Percentiles rank a stretch among this genome's conserved stretches.
Evolutionary conservation across 2,113 vertebrate genomes (phyloP).

Genomic region (Anoura caudifer): DNA sequence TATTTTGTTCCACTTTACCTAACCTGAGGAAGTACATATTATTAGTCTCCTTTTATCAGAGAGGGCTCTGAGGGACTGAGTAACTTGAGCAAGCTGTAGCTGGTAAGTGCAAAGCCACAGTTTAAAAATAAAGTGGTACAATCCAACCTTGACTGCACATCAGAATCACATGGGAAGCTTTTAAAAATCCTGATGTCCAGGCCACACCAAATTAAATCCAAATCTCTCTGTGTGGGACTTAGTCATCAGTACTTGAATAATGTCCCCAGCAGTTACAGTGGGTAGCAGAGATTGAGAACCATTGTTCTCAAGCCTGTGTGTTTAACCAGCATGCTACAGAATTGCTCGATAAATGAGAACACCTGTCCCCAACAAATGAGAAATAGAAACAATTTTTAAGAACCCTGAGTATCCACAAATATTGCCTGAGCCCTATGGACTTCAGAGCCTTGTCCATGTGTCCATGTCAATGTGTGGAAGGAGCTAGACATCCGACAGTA

Average conservation of each 20-base stretch:
- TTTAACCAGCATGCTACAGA: neutral
- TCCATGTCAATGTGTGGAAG: neutral
- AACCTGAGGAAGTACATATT: neutral
- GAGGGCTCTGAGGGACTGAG: neutral
- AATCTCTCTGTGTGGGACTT: neutral
- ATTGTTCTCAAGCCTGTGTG: neutral
- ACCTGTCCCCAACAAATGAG: neutral
- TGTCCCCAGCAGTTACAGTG: neutral
- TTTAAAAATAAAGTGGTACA: neutral
- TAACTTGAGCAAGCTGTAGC: neutral
- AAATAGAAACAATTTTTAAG: neutral
- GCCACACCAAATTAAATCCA: neutral
- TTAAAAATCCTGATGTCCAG: neutral
- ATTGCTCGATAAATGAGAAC: neutral
- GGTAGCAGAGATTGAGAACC: neutral
- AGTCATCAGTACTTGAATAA: neutral
- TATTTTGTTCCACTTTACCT: neutral
- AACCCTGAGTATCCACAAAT: neutral
- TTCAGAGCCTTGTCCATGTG: neutral
- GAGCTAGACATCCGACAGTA: neutral
- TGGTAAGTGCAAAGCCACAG: neutral
- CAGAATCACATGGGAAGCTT: neutral
- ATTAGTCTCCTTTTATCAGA: neutral
- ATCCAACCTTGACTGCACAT: neutral
- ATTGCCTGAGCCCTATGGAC: neutral